phyloP scores from a whole-genome alignment of 2,113 vertebrate genomes.

The Cyanoderma ruficeps region DNA sequence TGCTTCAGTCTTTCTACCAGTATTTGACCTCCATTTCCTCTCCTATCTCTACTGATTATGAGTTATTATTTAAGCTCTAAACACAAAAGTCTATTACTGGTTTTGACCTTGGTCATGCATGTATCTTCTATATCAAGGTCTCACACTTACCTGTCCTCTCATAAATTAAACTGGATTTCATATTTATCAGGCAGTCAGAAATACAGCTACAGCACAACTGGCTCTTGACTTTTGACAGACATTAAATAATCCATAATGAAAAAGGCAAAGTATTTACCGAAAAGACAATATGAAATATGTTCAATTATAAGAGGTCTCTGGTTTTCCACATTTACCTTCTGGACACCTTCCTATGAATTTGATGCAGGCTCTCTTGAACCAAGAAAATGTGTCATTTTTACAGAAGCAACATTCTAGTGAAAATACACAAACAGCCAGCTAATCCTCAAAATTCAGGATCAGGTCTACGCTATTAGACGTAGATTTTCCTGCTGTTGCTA shows the following conservation, averaged over 20 bases:
- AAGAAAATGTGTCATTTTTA: neutral
- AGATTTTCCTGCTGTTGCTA: neutral
- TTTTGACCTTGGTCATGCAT: slow-evolving; percentile 53
- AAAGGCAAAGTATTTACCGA: neutral
- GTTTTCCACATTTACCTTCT: neutral
- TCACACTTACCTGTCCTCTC: neutral
- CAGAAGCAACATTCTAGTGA: neutral
- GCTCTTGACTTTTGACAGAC: slow-evolving; percentile 35
- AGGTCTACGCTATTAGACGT: neutral
- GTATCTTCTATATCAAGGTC: slow-evolving; percentile 45
- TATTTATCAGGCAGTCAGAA: slow-evolving; percentile 51
- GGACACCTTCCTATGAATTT: neutral
- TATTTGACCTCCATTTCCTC: slow-evolving; percentile 52
- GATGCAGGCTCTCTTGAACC: neutral
- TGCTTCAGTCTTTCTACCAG: slow-evolving; percentile 2
- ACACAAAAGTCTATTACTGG: slow-evolving; percentile 39
- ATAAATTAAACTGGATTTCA: slow-evolving; percentile 57
- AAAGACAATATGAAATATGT: neutral
- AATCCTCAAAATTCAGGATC: neutral
- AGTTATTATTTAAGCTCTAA: slow-evolving; percentile 59
- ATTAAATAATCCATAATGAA: slow-evolving; percentile 37
- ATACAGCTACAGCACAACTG: neutral
- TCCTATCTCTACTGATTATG: slow-evolving; percentile 34
- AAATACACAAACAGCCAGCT: neutral
- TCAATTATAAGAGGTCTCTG: neutral